A percentile compares a stretch with the other conserved stretches of the same genome.
These are phyloP conservation scores for Craniophora ligustri DNA, from an alignment of 2,888 invertebrate genomes.

Conservation along the genomic window DNA sequence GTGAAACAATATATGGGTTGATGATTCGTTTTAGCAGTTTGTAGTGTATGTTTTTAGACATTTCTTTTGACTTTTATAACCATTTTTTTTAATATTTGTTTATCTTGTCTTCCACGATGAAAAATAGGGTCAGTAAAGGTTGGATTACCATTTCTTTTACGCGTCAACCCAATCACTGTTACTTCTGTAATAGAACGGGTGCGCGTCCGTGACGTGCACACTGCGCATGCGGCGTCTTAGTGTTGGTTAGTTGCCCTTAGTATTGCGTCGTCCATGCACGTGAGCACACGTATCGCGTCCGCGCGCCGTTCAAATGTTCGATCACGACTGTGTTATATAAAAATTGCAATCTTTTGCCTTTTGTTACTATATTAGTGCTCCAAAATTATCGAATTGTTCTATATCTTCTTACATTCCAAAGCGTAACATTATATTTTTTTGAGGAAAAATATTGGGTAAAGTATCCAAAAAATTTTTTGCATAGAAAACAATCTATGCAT, in stretches of 20 bases:
- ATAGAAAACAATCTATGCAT: constrained; percentile 50
- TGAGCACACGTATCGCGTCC: constrained; percentile 63
- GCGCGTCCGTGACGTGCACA: constrained; percentile 56
- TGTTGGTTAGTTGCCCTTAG: constrained; percentile 63
- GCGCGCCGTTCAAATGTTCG: constrained; percentile 45
- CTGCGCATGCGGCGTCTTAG: constrained; percentile 41
- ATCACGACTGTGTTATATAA: constrained; percentile 72
- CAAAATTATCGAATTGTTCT: constrained; percentile 32
- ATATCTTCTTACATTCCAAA: constrained; percentile 46
- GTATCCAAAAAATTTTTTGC: constrained; percentile 56
- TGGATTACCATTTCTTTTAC: constrained; percentile 53
- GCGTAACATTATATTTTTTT: constrained; percentile 52
- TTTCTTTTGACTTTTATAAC: no score
- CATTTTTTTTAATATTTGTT: no score
- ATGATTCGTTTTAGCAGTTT: no score
- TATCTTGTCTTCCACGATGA: background rate
- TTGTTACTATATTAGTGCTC: constrained; percentile 51
- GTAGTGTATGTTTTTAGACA: no score
- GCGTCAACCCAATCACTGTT: constrained; percentile 54
- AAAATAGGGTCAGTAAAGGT: constrained; percentile 30
- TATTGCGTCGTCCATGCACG: constrained; percentile 69
- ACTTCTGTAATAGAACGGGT: constrained; percentile 58
- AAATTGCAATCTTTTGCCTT: constrained; percentile 61
- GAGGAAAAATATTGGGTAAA: constrained; percentile 63
- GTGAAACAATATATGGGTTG: no score